phyloP scores from a whole-genome alignment of 2,797 vertebrate genomes.

The Acestrorhynchus altus region DNA sequence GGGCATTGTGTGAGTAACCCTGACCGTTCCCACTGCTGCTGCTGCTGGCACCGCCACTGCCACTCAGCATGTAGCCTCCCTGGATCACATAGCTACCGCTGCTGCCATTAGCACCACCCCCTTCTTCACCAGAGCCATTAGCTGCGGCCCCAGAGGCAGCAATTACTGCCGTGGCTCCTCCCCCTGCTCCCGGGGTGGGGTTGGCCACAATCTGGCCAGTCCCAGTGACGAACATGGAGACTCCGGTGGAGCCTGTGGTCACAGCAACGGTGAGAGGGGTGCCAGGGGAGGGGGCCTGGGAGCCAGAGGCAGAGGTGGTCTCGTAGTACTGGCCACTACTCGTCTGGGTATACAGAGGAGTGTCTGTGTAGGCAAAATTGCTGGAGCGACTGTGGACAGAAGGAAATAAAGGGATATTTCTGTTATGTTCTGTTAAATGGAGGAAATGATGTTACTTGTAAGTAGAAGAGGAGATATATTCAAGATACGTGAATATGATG shows the following conservation, averaged over 20 bases:
- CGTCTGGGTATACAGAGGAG: slow-evolving; percentile 87
- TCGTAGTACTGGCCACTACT: slow-evolving; percentile 87
- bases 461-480: too few relatives aligned
- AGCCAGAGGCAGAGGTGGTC: slow-evolving; percentile 76
- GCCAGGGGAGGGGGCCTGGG: slow-evolving; percentile 85
- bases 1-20: slow-evolving; percentile 89
- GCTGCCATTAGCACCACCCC: slow-evolving; percentile 63
- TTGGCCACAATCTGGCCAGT: slow-evolving; percentile 82
- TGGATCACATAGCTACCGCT: slow-evolving; percentile 92
- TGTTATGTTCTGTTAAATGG: too few relatives aligned
- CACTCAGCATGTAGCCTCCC: slow-evolving; percentile 88
- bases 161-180: slow-evolving; percentile 80
- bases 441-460: too few relatives aligned
- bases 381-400: slow-evolving; percentile 81
- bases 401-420: too few relatives aligned
- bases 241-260: slow-evolving; percentile 74
- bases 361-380: slow-evolving; percentile 87
- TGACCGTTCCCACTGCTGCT: slow-evolving; percentile 78
- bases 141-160: slow-evolving; percentile 77
- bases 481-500: too few relatives aligned
- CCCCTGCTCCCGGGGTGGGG: slow-evolving; percentile 60
- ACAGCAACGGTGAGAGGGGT: slow-evolving; percentile 86
- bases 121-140: slow-evolving; percentile 78
- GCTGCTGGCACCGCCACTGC: slow-evolving; percentile 71
- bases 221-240: slow-evolving; percentile 91